Percentiles rank a stretch among this genome's conserved stretches.
phyloP scores from a whole-genome alignment of 2,113 vertebrate genomes.

The Hippopotamus amphibius region DNA sequence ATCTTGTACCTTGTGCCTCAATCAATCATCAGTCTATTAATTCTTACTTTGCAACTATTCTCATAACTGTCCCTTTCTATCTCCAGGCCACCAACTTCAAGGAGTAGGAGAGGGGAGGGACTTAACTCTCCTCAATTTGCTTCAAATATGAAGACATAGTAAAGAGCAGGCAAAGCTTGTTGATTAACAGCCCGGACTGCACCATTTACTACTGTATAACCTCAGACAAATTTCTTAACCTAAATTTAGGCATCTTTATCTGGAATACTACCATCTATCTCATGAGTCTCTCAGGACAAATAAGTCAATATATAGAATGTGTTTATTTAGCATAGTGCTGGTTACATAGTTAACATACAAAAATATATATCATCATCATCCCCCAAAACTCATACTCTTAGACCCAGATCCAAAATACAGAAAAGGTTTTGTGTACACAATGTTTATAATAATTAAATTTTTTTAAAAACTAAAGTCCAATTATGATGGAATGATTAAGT shows the following conservation, averaged over 20 bases:
- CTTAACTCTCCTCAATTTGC: neutral
- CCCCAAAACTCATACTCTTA: neutral
- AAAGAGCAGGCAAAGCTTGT: neutral
- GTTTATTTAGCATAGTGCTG: neutral
- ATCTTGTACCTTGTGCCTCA: neutral
- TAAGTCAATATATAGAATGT: neutral
- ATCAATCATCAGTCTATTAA: neutral
- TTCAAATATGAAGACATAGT: neutral
- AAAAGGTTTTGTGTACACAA: neutral
- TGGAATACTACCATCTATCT: neutral
- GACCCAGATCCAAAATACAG: neutral
- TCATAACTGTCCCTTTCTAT: neutral
- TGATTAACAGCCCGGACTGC: neutral
- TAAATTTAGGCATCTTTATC: neutral
- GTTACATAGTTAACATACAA: neutral
- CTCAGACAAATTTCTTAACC: neutral
- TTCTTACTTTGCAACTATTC: neutral
- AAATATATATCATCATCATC: neutral
- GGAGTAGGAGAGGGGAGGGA: too few species aligned
- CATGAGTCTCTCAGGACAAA: neutral
- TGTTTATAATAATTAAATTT: neutral
- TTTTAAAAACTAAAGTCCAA: neutral
- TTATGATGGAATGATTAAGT: neutral
- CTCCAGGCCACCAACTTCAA: neutral
- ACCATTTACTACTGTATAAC: neutral